A percentile compares a stretch with the other conserved stretches of the same genome.
These are phyloP conservation scores for Sylvietta virens DNA, from an alignment of 2,113 vertebrate species.

Conservation along the genomic window DNA sequence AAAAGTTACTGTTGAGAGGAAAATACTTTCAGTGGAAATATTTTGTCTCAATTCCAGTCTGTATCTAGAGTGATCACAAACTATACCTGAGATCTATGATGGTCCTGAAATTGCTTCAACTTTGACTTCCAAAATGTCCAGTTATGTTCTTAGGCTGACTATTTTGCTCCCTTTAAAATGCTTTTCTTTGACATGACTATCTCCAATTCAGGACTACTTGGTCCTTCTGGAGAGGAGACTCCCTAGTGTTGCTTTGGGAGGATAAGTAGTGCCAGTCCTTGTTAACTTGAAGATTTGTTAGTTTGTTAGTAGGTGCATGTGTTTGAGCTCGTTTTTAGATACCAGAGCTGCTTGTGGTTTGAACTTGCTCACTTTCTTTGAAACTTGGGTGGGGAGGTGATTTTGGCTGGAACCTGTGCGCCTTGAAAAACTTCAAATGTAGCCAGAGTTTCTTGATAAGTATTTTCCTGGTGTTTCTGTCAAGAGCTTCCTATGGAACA, in stretches of 20 bases:
- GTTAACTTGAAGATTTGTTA: background rate
- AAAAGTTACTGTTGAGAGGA: background rate
- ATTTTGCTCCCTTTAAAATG: background rate
- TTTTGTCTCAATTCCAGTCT: background rate
- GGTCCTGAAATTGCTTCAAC: background rate
- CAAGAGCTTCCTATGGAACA: background rate
- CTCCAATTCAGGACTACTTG: background rate
- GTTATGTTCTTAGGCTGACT: background rate
- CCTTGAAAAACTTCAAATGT: background rate
- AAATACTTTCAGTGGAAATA: background rate
- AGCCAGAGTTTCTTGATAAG: background rate
- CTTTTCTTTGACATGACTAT: background rate
- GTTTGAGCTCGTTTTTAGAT: background rate
- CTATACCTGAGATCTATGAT: background rate
- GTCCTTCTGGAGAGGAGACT: background rate
- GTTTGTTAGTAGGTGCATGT: background rate
- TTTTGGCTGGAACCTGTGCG: background rate
- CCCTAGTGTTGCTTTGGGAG: background rate
- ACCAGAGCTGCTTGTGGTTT: background rate
- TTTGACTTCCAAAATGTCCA: background rate
- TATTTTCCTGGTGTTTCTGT: background rate
- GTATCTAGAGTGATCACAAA: background rate
- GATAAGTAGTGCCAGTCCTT: background rate
- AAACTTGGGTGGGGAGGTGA: background rate
- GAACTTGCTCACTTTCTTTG: background rate